A percentile compares a stretch with the other conserved stretches of the same genome.
Evolutionary conservation across 2,797 vertebrate genomes (phyloP).

Genomic region (Hydrolagus colliei): DNA sequence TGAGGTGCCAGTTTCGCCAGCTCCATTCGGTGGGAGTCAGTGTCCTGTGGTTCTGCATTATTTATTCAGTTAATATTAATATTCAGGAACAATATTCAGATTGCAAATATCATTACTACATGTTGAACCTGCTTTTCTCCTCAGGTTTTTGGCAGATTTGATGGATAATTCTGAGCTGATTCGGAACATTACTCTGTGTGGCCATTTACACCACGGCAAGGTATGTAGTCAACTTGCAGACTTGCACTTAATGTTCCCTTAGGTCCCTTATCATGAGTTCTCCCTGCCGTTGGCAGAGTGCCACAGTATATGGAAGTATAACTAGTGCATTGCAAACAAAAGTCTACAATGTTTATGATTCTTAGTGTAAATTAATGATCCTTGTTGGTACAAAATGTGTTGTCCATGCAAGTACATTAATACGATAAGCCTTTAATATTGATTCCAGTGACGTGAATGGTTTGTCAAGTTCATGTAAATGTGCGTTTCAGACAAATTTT

Average conservation of each 20-base stretch:
- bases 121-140: neutral
- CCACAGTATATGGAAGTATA: neutral
- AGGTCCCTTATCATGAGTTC: too few relatives aligned
- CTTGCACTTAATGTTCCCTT: neutral
- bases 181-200: constrained; percentile 91
- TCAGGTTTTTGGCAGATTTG: constrained; percentile 89
- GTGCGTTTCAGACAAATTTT: constrained; percentile 78
- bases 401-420: neutral
- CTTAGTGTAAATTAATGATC: neutral
- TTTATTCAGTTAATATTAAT: too few relatives aligned
- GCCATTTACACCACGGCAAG: constrained; percentile 96
- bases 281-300: neutral
- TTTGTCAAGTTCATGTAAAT: constrained; percentile 29
- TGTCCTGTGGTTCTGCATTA: too few relatives aligned
- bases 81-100: too few relatives aligned
- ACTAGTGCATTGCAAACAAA: neutral
- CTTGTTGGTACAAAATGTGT: neutral
- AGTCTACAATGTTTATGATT: neutral
- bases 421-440: neutral
- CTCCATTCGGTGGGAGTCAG: too few relatives aligned
- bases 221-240: constrained; percentile 49
- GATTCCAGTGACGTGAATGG: neutral
- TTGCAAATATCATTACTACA: too few relatives aligned
- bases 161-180: constrained; percentile 98
- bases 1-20: too few relatives aligned